Evolutionary conservation across 1,140 invertebrate species (phyloP).

Genomic region (Zaprionus inermis): DNA sequence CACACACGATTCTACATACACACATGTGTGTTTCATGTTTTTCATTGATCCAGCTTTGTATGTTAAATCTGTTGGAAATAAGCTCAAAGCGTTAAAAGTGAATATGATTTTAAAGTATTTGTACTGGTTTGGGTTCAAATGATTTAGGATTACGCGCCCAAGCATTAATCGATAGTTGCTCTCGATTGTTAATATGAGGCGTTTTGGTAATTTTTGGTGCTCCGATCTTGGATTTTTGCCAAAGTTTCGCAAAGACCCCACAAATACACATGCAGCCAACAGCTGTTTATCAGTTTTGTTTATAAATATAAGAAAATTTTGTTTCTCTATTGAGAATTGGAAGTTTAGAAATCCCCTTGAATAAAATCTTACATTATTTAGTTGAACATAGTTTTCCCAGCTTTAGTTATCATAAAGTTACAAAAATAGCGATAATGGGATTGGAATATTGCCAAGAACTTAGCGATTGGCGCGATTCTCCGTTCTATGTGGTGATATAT

Average conservation of each 20-base stretch:
- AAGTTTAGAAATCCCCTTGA: conserved; percentile 6
- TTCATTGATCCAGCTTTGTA: background rate
- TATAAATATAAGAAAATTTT: background rate
- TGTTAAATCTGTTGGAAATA: background rate
- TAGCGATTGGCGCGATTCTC: conserved; percentile 28
- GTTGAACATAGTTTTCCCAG: background rate
- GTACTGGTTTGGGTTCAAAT: background rate
- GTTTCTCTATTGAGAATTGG: background rate
- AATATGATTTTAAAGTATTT: background rate
- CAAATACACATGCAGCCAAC: background rate
- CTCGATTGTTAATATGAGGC: conserved; percentile 13
- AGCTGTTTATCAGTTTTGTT: conserved; percentile 16
- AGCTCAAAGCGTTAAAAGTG: background rate
- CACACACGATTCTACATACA: conserved; percentile 32
- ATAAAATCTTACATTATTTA: background rate
- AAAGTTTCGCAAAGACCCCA: background rate
- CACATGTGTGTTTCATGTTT: background rate
- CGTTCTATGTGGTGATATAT: conserved; percentile 19
- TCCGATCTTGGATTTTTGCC: background rate
- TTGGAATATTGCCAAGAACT: background rate
- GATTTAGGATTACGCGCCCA: background rate
- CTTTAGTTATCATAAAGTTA: background rate
- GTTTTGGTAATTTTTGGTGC: conserved; percentile 22
- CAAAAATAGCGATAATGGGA: conserved; percentile 23
- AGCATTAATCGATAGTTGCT: conserved; percentile 18